Percentiles rank a stretch among this genome's conserved stretches.
These are phyloP conservation scores for Mycetomoellerius zeteki DNA, from an alignment of 1,140 invertebrate species.

Conservation along the genomic window DNA sequence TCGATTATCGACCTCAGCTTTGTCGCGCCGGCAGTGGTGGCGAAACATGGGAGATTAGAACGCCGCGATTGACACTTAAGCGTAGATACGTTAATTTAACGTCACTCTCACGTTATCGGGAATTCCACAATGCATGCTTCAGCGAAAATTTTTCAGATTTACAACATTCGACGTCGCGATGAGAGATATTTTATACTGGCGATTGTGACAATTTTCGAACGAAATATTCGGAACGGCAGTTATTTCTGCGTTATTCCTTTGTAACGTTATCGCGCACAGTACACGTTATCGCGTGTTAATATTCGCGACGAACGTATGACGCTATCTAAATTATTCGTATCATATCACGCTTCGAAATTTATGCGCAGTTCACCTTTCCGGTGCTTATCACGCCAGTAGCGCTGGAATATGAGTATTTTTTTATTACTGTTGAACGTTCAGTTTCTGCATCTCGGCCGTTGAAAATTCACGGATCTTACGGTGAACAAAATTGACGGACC, in stretches of 20 bases:
- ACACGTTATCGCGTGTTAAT: slow-evolving; percentile 15
- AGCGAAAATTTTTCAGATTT: not conserved
- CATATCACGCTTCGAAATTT: slow-evolving; percentile 31
- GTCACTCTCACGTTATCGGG: not conserved
- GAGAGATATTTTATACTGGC: not conserved
- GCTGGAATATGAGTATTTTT: not conserved
- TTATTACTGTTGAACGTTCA: not conserved
- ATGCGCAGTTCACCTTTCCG: slow-evolving; percentile 23
- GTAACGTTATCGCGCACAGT: not conserved
- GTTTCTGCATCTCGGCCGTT: not conserved
- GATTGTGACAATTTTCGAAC: not conserved
- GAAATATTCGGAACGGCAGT: not conserved
- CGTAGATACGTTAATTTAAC: not conserved
- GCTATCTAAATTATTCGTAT: slow-evolving; percentile 35
- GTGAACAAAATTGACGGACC: not conserved
- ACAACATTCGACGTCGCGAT: too few species aligned
- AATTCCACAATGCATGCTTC: not conserved
- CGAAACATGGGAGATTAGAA: slow-evolving; percentile 16
- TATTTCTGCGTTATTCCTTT: slow-evolving; percentile 16
- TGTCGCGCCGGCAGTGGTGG: not conserved
- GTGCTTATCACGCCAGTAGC: not conserved
- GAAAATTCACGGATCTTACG: slow-evolving; percentile 21
- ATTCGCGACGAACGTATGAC: slow-evolving; percentile 40
- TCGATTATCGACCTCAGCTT: slow-evolving; percentile 21
- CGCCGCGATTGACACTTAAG: not conserved